A percentile compares a stretch with the other conserved stretches of the same genome.
Conservation (phyloP, 1,140 invertebrate genomes). For the Drosophila tropicalis region DNA sequence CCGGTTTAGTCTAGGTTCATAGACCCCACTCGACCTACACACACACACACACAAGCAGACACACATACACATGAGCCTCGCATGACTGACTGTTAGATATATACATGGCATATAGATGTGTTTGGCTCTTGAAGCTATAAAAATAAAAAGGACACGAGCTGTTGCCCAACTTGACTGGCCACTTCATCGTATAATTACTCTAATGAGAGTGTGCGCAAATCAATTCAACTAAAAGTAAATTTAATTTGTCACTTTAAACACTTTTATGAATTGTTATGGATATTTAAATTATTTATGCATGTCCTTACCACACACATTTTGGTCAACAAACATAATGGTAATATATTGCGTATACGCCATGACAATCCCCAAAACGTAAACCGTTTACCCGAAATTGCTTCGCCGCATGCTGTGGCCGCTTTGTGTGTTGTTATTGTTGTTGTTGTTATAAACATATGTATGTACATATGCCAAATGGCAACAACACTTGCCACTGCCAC, state of each 20-base stretch:
- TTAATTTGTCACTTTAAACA: neutral
- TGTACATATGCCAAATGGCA: neutral
- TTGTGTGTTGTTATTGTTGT: slow-evolving; percentile 35
- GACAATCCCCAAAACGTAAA: slow-evolving; percentile 29
- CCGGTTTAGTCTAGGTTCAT: slow-evolving; percentile 53
- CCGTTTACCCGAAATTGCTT: slow-evolving; percentile 59
- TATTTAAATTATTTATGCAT: slow-evolving; percentile 55
- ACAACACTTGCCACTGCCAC: neutral
- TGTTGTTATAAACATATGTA: slow-evolving; percentile 15
- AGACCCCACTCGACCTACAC: slow-evolving; percentile 61
- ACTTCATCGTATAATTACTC: slow-evolving; percentile 14
- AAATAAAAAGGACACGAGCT: neutral
- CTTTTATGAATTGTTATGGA: neutral
- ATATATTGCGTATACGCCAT: slow-evolving; percentile 70
- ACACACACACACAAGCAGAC: slow-evolving; percentile 26
- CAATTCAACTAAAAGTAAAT: slow-evolving; percentile 4
- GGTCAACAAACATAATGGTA: slow-evolving; percentile 43
- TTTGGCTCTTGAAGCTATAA: neutral
- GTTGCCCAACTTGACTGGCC: neutral
- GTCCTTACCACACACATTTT: slow-evolving; percentile 32
- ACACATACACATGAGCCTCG: neutral
- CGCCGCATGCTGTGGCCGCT: slow-evolving; percentile 62
- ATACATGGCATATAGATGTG: neutral
- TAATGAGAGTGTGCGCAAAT: slow-evolving; percentile 20
- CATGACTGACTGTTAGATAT: neutral